These are phyloP conservation scores for Hemicordylus capensis DNA, from an alignment of 2,113 vertebrate genomes.

Conservation along the genomic window DNA sequence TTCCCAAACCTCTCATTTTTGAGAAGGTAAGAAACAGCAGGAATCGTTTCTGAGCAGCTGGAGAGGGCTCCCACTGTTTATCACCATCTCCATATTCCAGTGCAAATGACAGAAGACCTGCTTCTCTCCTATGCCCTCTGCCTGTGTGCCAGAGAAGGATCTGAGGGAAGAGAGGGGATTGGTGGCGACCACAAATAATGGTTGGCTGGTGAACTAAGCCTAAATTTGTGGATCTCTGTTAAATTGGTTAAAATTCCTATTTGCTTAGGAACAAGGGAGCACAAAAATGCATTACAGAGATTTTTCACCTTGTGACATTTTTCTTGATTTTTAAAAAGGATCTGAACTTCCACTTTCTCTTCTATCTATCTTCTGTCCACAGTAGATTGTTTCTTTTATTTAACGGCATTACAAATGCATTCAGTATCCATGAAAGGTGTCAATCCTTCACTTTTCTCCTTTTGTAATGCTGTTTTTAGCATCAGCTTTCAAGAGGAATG, in stretches of 20 bases:
- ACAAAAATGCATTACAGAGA: background rate
- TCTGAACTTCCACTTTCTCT: background rate
- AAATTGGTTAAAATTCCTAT: no score
- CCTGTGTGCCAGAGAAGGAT: no score
- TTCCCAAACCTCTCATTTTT: no score
- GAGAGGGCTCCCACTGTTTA: no score
- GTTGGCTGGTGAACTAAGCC: no score
- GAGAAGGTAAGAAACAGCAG: no score
- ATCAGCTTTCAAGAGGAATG: background rate
- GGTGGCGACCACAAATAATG: background rate
- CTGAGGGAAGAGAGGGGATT: no score
- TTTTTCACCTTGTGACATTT: background rate
- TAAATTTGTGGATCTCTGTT: no score
- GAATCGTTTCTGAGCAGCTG: no score
- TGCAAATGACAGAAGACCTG: no score
- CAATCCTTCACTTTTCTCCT: conserved; percentile 32
- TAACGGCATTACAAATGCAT: background rate
- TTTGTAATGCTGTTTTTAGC: background rate
- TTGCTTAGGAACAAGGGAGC: no score
- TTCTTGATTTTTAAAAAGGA: background rate
- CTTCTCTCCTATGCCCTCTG: background rate
- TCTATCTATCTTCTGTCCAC: background rate
- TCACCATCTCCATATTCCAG: no score
- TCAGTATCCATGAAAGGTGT: conserved; percentile 10
- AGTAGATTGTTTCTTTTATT: background rate